Evolutionary conservation across 2,113 vertebrate species (phyloP).

Genomic region (Oryzias woworae): DNA sequence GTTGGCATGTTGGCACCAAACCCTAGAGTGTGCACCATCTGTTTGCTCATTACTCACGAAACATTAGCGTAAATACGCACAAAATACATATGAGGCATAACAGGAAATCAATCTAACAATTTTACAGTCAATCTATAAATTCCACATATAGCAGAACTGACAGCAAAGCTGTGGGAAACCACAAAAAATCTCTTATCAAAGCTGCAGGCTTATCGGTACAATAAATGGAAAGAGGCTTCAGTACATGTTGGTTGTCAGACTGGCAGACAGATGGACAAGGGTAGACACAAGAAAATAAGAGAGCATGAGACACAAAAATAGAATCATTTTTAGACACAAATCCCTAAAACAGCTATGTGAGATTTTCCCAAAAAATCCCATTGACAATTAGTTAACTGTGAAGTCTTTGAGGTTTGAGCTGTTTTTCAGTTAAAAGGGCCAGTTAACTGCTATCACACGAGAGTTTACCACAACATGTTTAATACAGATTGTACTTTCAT

Average conservation of each 20-base stretch:
- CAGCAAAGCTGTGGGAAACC: conserved; percentile 10
- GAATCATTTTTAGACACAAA: conserved; percentile 8
- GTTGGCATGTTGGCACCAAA: conserved; percentile 38
- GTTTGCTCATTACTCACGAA: conserved; percentile 46
- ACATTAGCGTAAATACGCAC: conserved; percentile 19
- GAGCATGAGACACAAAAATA: background rate
- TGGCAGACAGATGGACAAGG: conserved; percentile 26
- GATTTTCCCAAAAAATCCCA: conserved; percentile 24
- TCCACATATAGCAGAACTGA: conserved; percentile 6
- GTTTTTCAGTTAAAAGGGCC: conserved; percentile 12
- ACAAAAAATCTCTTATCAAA: conserved; percentile 2
- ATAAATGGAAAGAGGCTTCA: conserved; percentile 7
- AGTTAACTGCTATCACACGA: conserved; percentile 10
- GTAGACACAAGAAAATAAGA: background rate
- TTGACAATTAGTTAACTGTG: conserved; percentile 34
- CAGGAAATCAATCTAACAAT: conserved; percentile 8
- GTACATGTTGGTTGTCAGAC: conserved; percentile 1
- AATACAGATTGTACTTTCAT: background rate
- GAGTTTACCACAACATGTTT: background rate
- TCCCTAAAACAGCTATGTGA: background rate
- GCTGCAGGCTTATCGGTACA: conserved; percentile 11
- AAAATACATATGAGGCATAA: background rate
- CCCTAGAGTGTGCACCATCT: conserved; percentile 64
- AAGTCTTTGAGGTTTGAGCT: background rate
- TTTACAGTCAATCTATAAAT: conserved; percentile 6